Evolutionary conservation across 2,888 invertebrate genomes (phyloP).

Genomic region (Catocala sponsa): DNA sequence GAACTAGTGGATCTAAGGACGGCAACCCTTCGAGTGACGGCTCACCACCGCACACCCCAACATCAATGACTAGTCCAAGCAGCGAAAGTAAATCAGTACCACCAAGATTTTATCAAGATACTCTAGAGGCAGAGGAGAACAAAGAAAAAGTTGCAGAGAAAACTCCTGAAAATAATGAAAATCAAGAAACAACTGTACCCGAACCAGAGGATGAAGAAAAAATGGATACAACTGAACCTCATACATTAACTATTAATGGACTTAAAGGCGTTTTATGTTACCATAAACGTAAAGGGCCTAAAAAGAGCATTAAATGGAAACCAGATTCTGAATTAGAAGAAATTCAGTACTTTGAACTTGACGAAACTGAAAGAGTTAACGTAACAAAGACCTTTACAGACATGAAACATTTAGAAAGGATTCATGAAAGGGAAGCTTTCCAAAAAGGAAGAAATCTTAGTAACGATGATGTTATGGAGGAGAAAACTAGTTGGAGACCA

Average conservation of each 20-base stretch:
- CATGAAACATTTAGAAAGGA: slow-evolving; percentile 96
- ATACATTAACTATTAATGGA: slow-evolving; percentile 86
- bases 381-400: slow-evolving; percentile 97
- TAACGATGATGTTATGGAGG: slow-evolving; percentile 94
- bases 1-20: slow-evolving; percentile 91
- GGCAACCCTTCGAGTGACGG: slow-evolving; percentile 79
- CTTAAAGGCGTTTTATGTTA: slow-evolving; percentile 92
- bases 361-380: slow-evolving; percentile 98
- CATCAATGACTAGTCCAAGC: slow-evolving; percentile 79
- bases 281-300: slow-evolving; percentile 93
- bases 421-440: slow-evolving; percentile 94
- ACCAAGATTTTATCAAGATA: slow-evolving; percentile 96
- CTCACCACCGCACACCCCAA: slow-evolving; percentile 88
- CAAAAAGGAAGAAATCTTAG: slow-evolving; percentile 92
- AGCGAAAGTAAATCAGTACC: slow-evolving; percentile 87
- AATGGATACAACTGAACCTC: slow-evolving; percentile 75
- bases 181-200: slow-evolving; percentile 46
- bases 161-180: slow-evolving; percentile 64
- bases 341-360: slow-evolving; percentile 96
- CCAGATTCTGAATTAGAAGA: slow-evolving; percentile 93
- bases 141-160: slow-evolving; percentile 80
- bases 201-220: slow-evolving; percentile 71
- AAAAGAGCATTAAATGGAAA: slow-evolving; percentile 94
- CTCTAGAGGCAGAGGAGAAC: slow-evolving; percentile 91
- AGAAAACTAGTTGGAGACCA: slow-evolving; percentile 92